phyloP scores from a whole-genome alignment of 2,113 vertebrate genomes.

The Colinus virginianus region DNA sequence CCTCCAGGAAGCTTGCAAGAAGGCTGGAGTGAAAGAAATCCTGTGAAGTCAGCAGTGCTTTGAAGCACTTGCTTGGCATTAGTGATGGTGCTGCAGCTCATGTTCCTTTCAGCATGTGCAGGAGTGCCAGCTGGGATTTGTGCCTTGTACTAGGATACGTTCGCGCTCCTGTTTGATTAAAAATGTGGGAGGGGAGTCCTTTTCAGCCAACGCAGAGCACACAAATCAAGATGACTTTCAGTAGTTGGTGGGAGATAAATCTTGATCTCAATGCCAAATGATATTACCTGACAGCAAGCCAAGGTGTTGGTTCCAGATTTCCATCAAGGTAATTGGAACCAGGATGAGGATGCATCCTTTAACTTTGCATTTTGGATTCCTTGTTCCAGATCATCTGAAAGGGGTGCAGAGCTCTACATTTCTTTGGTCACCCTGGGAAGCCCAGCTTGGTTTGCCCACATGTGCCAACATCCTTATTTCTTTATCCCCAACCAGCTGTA shows the following conservation, averaged over 20 bases:
- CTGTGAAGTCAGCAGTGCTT: not conserved
- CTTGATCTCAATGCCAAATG: not conserved
- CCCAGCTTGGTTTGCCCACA: not conserved
- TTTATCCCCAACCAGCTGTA: not conserved
- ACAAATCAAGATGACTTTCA: not conserved
- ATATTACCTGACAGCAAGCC: not conserved
- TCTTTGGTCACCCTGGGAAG: fast-evolving
- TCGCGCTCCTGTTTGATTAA: not conserved
- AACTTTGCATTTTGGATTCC: not conserved
- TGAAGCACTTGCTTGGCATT: not conserved
- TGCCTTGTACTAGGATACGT: not conserved
- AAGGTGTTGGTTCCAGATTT: not conserved
- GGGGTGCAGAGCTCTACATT: not conserved
- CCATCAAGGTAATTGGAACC: not conserved
- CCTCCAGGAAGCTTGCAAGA: not conserved
- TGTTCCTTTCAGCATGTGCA: not conserved
- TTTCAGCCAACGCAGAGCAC: not conserved
- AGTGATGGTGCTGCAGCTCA: not conserved
- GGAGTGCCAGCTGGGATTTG: not conserved
- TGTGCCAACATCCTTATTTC: not conserved
- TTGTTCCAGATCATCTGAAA: not conserved
- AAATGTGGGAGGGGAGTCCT: not conserved
- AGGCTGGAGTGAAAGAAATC: not conserved
- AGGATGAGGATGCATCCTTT: not conserved
- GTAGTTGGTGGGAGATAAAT: not conserved